Conservation (phyloP, 2,113 vertebrate genomes). For the Microcebus tavaratra region DNA sequence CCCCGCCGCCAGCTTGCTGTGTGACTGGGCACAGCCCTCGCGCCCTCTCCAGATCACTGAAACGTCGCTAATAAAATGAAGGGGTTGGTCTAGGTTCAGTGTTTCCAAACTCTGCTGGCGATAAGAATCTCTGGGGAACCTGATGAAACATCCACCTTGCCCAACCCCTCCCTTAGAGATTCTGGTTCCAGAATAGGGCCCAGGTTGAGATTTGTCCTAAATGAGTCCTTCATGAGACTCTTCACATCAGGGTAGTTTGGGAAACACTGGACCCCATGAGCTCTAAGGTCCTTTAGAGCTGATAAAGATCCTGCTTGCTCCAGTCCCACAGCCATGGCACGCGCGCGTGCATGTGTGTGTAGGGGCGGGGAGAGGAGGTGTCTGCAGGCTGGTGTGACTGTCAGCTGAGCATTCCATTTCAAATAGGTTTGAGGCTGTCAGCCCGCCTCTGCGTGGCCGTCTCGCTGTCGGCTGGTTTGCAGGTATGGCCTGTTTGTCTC, state of each 20-base stretch:
- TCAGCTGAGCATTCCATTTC: background rate
- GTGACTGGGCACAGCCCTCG: background rate
- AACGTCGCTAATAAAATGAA: background rate
- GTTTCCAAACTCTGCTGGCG: background rate
- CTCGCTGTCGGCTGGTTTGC: fast-evolving
- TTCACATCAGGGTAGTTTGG: background rate
- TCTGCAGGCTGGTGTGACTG: background rate
- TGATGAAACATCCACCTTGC: background rate
- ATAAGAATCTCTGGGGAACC: background rate
- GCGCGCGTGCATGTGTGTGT: background rate
- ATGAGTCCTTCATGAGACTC: background rate
- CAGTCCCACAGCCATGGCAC: background rate
- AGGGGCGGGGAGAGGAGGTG: background rate
- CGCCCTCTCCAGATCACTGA: background rate
- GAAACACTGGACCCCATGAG: background rate
- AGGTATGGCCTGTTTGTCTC: background rate
- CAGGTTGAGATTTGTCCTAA: background rate
- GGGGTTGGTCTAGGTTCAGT: background rate
- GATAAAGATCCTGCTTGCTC: background rate
- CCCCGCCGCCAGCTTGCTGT: too few relatives aligned
- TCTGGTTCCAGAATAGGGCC: background rate
- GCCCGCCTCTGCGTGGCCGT: too few relatives aligned
- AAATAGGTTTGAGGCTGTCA: background rate
- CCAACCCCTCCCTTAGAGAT: background rate
- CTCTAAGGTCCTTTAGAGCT: background rate